Base-by-base conservation (phyloP, 2,888 invertebrate species). In the Bombylius discolor region DNA sequence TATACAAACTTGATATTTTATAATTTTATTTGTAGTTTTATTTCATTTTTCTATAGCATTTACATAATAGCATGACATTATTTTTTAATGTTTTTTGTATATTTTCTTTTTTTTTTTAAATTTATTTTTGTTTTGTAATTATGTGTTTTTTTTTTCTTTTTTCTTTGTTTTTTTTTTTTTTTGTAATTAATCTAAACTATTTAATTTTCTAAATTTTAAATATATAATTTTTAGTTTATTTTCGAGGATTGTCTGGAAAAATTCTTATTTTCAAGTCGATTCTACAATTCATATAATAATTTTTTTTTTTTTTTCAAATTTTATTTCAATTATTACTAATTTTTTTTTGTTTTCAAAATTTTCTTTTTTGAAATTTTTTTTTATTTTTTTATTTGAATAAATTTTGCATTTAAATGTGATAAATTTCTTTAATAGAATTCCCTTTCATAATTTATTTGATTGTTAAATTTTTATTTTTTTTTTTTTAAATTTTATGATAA, bases 221-320 rank as follows among this genome's bases (percentile, higher is more conserved):
- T 42, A 11, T 42, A 11, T 42, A 4, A 11, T 56, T 47, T 51
- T 50, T 49, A 47, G 39, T 56, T 53, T 52, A 47, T 52, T 33
- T 53, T 56, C 57, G 56, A 57, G 62, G 63, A 63, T 63, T 63
- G 63, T 63, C 63, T 63, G 63, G 61, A 63, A 59, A 63, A 62
- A 62, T 62, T 57, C 59, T 60, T 58, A 51, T 59, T 58, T 61
- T 59, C 59, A 56, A 57, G 33, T 58, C 56, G 55, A 56, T n/a
- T 34, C 47, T 52, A 56, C 57, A 45, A 48, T 56, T 59, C 46
- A 57, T 55, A 54, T 59, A 58, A 58, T 53, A 59, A 59, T 48
- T 57, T 51, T 49, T 34, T 52, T 57, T 51, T 53, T 52, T 64
- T 64, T 61, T 66, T 66, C 64, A 62, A 62, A 60, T 68, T 51